phyloP scores from a whole-genome alignment of 37 sponge, comb jelly and placozoan genomes.

The Beroe forskalii region DNA sequence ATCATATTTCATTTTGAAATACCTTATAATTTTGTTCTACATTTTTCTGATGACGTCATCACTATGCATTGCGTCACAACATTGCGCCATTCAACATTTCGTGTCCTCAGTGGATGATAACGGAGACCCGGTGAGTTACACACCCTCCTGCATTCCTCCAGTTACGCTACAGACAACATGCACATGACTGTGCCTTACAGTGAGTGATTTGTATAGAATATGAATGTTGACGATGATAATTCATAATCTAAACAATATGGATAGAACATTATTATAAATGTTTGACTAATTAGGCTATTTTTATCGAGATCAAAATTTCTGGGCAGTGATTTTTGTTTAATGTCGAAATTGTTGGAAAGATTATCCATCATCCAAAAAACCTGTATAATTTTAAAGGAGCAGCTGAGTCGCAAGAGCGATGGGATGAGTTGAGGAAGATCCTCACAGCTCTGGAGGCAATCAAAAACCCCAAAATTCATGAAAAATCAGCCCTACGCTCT shows the following conservation, averaged over 20 bases:
- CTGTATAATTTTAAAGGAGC: slow-evolving; percentile 29
- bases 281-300: background rate
- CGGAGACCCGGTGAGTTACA: slow-evolving; percentile 37
- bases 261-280: background rate
- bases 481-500: background rate
- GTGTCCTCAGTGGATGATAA: slow-evolving; percentile 9
- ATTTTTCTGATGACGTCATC: too few species aligned
- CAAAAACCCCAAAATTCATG: background rate
- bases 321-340: too few species aligned
- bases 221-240: too few species aligned
- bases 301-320: background rate
- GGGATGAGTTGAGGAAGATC: slow-evolving; percentile 40
- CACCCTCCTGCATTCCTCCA: background rate
- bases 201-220: background rate
- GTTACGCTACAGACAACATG: background rate
- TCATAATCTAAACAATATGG: background rate
- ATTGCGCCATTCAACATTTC: too few species aligned
- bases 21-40: too few species aligned
- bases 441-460: slow-evolving; percentile 1
- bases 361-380: too few species aligned
- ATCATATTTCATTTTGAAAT: too few species aligned
- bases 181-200: slow-evolving; percentile 11
- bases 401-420: slow-evolving; percentile 5
- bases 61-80: too few species aligned
- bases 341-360: too few species aligned